Evolutionary conservation across 2,888 invertebrate genomes (phyloP), one percentile per base, ranked within the genome.

Genomic region (Drosophila kokeensis): DNA sequence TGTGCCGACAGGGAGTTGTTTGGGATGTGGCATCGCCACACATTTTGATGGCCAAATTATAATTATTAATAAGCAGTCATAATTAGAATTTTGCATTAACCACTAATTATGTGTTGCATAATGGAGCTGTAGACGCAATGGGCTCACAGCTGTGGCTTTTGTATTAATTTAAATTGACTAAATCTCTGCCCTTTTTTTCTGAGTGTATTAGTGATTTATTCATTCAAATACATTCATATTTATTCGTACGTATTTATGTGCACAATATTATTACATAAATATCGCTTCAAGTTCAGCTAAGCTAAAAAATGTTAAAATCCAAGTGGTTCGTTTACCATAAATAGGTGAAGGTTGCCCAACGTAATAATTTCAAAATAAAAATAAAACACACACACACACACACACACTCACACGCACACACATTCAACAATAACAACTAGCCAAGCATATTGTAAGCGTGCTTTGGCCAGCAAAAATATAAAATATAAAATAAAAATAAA

Each of bases 311-410:
- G 49, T 38, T 24, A 30, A 49, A 65, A 52, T 57, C 48, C 48
- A 58, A 73, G 40, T 53, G 54, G 40, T 73, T 66, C 32, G n/a
- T 45, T 65, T 60, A 10, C 27, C 64, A 27, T 69, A 84, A 71
- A 84, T 85, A 64, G 85, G 85, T 85, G 76, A 89, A 85, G 89
- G 85, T 87, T 87, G 73, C 55, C 42, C 76, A 59, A 84, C 82
- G 85, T 84, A 82, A 82, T 87, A 80, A 69, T 71, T 73, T 80
- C 67, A 71, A 81, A 82, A 77, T 71, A 84, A 71, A 71, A 54
- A 83, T 29, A 61, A 62, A 21, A 24, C 15, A 18, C 7, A 13
- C 29, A 13, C n/a, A 30, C 30, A 50, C 2, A 15, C 7, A 18
- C 7, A 13, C 29, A 13, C n/a, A 30, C 30, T 29, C 2, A 15